Conservation (phyloP, 2,797 vertebrate genomes). For the Gymnoscopelus microlampas region DNA sequence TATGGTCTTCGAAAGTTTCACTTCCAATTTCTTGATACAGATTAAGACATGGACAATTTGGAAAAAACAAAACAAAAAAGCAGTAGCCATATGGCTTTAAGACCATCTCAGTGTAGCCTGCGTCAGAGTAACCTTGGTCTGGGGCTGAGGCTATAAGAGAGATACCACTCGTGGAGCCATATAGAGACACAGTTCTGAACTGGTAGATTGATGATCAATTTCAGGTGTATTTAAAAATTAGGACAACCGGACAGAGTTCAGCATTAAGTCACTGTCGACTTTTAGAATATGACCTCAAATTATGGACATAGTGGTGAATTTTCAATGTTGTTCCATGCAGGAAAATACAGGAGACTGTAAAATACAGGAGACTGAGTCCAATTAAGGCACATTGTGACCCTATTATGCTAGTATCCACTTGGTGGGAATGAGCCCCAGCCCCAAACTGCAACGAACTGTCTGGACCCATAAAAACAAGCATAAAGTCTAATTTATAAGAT, state of each 20-base stretch:
- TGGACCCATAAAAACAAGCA: constrained; percentile 54
- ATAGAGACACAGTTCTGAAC: constrained; percentile 41
- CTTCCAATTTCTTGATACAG: constrained; percentile 72
- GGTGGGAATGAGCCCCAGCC: constrained; percentile 65
- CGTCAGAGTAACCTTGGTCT: constrained; percentile 69
- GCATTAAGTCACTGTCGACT: constrained; percentile 28
- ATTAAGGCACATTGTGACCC: constrained; percentile 74
- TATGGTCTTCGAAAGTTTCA: constrained; percentile 71
- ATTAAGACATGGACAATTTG: constrained; percentile 68
- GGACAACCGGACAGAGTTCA: not conserved
- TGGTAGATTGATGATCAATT: constrained; percentile 20
- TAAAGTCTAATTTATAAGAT: no score
- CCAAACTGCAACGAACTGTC: constrained; percentile 53
- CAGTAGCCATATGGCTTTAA: constrained; percentile 52
- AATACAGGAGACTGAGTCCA: constrained; percentile 47
- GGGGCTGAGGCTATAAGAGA: constrained; percentile 68
- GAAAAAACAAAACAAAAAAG: constrained; percentile 49
- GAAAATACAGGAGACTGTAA: constrained; percentile 3
- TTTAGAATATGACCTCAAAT: constrained; percentile 41
- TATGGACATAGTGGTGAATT: not conserved
- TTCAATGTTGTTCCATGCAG: not conserved
- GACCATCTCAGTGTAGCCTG: constrained; percentile 65
- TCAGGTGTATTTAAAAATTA: constrained; percentile 2
- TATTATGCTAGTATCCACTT: constrained; percentile 52
- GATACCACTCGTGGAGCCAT: constrained; percentile 50